phyloP scores from a whole-genome alignment of 1,140 invertebrate genomes.

The Cherax quadricarinatus region DNA sequence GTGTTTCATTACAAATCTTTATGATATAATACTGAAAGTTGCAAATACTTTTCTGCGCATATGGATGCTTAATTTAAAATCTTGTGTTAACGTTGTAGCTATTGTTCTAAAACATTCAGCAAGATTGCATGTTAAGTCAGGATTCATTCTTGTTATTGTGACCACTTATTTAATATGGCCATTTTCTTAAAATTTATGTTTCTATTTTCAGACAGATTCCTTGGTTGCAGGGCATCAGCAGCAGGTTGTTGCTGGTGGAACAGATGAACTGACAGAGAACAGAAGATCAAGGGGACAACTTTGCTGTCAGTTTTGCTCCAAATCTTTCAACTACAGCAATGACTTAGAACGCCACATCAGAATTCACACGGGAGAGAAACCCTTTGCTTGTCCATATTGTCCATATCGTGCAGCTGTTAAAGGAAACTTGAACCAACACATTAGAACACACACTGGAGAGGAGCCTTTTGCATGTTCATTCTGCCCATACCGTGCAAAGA shows the following conservation, averaged over 20 bases:
- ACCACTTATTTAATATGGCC: too few species aligned
- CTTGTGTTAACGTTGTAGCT: too few species aligned
- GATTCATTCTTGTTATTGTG: too few species aligned
- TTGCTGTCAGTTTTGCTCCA: constrained; percentile 54
- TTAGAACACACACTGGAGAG: constrained; percentile 26
- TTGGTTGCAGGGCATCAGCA: not conserved
- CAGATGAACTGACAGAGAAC: not conserved
- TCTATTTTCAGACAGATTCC: not conserved
- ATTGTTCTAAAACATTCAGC: not conserved
- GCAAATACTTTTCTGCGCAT: too few species aligned
- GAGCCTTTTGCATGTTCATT: constrained; percentile 30
- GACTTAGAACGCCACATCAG: constrained; percentile 41
- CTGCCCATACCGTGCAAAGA: constrained; percentile 80
- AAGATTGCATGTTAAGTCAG: not conserved
- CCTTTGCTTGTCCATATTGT: constrained; percentile 22
- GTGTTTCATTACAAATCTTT: too few species aligned
- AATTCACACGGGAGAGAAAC: constrained; percentile 41
- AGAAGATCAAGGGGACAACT: not conserved
- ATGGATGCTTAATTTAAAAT: too few species aligned
- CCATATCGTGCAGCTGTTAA: constrained; percentile 25
- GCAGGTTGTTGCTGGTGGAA: not conserved
- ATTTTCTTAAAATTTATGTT: not conserved
- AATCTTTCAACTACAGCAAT: constrained; percentile 41
- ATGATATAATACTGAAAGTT: too few species aligned
- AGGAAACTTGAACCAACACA: constrained; percentile 20